Conservation (phyloP, 2,797 vertebrate species). For the Acipenser ruthenus region DNA sequence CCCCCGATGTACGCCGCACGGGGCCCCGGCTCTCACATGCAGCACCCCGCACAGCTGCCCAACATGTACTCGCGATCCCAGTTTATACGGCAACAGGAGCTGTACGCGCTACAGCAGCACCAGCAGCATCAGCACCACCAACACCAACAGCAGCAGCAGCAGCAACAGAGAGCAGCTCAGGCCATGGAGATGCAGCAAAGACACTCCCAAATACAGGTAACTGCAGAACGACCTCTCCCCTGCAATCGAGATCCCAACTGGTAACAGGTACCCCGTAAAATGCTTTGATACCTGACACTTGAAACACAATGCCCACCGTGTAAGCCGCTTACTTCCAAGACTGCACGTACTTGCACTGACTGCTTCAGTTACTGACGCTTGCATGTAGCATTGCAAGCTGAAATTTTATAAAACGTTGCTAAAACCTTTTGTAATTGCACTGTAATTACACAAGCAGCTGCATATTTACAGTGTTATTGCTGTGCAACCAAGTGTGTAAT, state of each 20-base stretch:
- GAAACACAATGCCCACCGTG: too few species aligned
- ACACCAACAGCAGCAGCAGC: conserved; percentile 52
- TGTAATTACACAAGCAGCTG: too few species aligned
- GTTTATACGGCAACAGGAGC: conserved; percentile 92
- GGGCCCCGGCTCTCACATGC: conserved; percentile 83
- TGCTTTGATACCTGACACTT: too few species aligned
- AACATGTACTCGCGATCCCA: conserved; percentile 80
- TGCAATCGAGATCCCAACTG: not conserved
- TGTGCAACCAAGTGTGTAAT: too few species aligned
- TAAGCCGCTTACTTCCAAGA: too few species aligned
- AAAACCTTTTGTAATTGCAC: too few species aligned
- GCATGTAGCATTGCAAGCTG: too few species aligned
- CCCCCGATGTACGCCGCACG: conserved; percentile 85
- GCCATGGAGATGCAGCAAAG: conserved; percentile 57
- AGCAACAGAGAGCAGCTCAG: conserved; percentile 18
- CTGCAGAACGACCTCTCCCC: not conserved
- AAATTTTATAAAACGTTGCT: too few species aligned
- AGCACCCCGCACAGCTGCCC: conserved; percentile 76
- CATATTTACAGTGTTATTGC: too few species aligned
- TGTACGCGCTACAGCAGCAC: conserved; percentile 85
- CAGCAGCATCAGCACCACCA: conserved; percentile 70
- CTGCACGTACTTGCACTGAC: too few species aligned
- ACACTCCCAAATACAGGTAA: conserved; percentile 57
- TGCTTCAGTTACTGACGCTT: too few species aligned
- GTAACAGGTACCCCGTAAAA: too few species aligned